These are phyloP conservation scores for Anser brachyrhynchus DNA, from an alignment of 2,113 vertebrate genomes.

Conservation along the genomic window DNA sequence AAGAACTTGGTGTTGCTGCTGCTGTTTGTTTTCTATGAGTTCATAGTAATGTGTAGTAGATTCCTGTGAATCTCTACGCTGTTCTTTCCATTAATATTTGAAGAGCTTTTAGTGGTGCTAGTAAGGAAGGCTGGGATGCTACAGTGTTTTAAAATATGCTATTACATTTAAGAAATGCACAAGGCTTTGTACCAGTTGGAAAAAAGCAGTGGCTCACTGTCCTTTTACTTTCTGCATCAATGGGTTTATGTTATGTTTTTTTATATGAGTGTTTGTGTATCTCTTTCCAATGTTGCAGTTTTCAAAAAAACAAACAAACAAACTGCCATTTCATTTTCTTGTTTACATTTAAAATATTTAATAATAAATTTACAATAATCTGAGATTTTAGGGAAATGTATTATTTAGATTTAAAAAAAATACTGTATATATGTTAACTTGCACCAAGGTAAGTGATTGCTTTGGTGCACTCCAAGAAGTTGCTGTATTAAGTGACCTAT, in stretches of 20 bases:
- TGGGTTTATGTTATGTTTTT: background rate
- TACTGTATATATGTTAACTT: background rate
- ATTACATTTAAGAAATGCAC: background rate
- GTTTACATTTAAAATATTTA: background rate
- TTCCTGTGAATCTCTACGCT: background rate
- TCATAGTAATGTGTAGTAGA: background rate
- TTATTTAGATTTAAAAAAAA: background rate
- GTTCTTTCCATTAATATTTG: constrained; percentile 47
- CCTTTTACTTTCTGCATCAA: constrained; percentile 6
- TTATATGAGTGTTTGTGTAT: background rate
- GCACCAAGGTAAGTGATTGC: background rate
- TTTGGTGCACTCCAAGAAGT: background rate
- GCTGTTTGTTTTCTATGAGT: constrained; percentile 17
- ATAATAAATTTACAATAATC: background rate
- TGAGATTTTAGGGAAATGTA: background rate
- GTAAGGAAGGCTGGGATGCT: background rate
- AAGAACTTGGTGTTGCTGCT: background rate
- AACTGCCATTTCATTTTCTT: background rate
- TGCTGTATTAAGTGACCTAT: background rate
- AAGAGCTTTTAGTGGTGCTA: constrained; percentile 13
- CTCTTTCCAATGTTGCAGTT: background rate
- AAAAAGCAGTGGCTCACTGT: background rate
- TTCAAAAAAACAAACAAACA: background rate
- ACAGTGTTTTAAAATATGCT: constrained; percentile 18
- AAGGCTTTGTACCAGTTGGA: background rate